phyloP scores from a whole-genome alignment of 2,113 vertebrate species.

The Vanacampus margaritifer region DNA sequence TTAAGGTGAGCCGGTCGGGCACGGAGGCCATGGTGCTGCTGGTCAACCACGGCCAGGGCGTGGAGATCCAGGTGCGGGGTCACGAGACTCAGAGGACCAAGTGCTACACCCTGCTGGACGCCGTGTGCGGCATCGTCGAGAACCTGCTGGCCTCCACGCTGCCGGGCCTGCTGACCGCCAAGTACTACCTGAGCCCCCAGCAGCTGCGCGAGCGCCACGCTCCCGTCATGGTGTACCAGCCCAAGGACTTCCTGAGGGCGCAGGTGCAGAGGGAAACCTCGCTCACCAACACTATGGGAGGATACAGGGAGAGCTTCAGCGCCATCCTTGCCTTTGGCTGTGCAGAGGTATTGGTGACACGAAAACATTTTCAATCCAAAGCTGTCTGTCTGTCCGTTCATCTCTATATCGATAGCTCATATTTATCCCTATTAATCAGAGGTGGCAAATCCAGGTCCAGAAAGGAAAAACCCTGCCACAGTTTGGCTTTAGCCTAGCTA shows the following conservation, averaged over 20 bases:
- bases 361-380: too few species aligned
- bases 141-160: slow-evolving; percentile 87
- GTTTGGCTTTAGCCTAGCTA: too few species aligned
- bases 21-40: slow-evolving; percentile 89
- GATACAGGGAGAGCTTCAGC: slow-evolving; percentile 94
- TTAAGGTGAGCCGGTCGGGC: slow-evolving; percentile 81
- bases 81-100: slow-evolving; percentile 83
- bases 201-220: slow-evolving; percentile 92
- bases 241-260: slow-evolving; percentile 92
- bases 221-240: slow-evolving; percentile 96
- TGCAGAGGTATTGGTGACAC: slow-evolving; percentile 63
- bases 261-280: slow-evolving; percentile 86
- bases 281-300: slow-evolving; percentile 94
- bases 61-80: slow-evolving; percentile 92
- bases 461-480: too few species aligned
- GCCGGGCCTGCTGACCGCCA: slow-evolving; percentile 86
- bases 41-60: slow-evolving; percentile 96
- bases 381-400: too few species aligned
- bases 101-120: slow-evolving; percentile 90
- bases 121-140: slow-evolving; percentile 89
- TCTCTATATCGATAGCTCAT: too few species aligned
- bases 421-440: too few species aligned
- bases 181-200: slow-evolving; percentile 95
- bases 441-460: too few species aligned
- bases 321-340: slow-evolving; percentile 92